Evolutionary conservation across 2,888 invertebrate species (phyloP), one percentile per base, ranked within the genome.

Genomic region (Perdita meconis): DNA sequence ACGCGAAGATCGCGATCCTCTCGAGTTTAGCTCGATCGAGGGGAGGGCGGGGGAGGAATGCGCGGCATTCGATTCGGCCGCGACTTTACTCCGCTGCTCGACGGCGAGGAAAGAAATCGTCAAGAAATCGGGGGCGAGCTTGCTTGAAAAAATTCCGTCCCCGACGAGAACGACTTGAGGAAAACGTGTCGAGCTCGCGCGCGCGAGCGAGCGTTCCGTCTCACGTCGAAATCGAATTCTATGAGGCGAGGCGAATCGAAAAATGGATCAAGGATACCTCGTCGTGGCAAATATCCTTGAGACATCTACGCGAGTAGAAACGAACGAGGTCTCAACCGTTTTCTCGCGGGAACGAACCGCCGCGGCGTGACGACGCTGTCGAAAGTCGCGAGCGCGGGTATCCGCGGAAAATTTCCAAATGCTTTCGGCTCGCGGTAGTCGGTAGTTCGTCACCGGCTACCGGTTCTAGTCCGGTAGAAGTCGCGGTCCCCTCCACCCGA

Each of bases 261-360:
- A 80, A 80, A 80, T 78, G 79, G 79, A 73, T 80, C 73, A 80
- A 80, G 79, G 79, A 73, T 78, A 26, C 13, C 26, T 24, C 24
- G 38, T 22, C 36, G 51, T 50, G 24, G 16, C 30, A n/a, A 36
- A 12, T 73, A 66, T 74, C 80, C 80, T 80, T 80, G 80, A 67
- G 24, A 36, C 55, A 51, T 30, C n/a, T 42, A 55, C 57, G 67
- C 66, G 75, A 67, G 53, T 26, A 66, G 75, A 59, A 75, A 55
- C 67, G 63, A 36, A 24, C 66, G 53, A 64, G 57, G 44, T 16
- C 55, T 59, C 24, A 19, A 70, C 0, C n/a, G 51, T 72, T 72
- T 59, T 34, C 67, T 38, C 24, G 57, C 36, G 24, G 10, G 19
- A 26, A n/a, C 42, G 19, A 10, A 61, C 44, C 59, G 42, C 6